Conservation (phyloP, 2,888 invertebrate genomes). For the Andrena dorsata region DNA sequence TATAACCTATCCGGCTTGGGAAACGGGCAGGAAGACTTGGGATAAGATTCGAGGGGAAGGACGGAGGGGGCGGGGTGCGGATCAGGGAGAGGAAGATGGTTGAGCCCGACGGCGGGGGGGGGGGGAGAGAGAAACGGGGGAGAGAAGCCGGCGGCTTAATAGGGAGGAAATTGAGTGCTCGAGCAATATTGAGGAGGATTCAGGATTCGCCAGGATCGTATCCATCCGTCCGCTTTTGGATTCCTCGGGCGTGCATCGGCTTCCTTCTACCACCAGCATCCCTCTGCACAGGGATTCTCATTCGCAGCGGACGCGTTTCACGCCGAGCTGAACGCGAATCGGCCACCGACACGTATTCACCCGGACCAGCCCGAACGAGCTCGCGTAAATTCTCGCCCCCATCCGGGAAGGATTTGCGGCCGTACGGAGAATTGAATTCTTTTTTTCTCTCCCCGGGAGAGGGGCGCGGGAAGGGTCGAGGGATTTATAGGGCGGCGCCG, state of each 20-base stretch:
- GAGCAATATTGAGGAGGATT: constrained; percentile 85
- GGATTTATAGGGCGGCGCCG: background rate
- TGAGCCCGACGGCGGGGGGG: constrained; percentile 42
- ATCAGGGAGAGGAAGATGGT: constrained; percentile 54
- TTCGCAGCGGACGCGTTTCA: constrained; percentile 65
- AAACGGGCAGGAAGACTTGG: constrained; percentile 78
- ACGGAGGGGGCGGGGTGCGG: constrained; percentile 61
- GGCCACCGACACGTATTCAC: constrained; percentile 28
- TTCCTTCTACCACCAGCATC: constrained; percentile 72
- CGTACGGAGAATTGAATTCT: constrained; percentile 17
- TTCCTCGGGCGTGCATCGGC: constrained; percentile 82
- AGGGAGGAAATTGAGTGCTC: constrained; percentile 85
- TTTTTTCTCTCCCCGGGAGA: constrained; percentile 14
- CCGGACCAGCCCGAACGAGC: constrained; percentile 9
- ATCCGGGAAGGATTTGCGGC: constrained; percentile 38
- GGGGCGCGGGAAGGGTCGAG: background rate
- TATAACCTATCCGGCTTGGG: constrained; percentile 82
- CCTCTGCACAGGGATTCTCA: constrained; percentile 75
- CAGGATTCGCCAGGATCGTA: constrained; percentile 82
- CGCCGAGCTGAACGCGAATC: constrained; percentile 59
- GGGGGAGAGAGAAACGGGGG: constrained; percentile 65
- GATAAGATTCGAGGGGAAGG: constrained; percentile 75
- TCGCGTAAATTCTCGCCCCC: constrained; percentile 43
- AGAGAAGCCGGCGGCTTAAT: constrained; percentile 84
- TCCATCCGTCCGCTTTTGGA: constrained; percentile 83